A percentile compares a stretch with the other conserved stretches of the same genome.
Conservation (phyloP, 2,113 vertebrate species). For the Dryoscopus gambensis region DNA sequence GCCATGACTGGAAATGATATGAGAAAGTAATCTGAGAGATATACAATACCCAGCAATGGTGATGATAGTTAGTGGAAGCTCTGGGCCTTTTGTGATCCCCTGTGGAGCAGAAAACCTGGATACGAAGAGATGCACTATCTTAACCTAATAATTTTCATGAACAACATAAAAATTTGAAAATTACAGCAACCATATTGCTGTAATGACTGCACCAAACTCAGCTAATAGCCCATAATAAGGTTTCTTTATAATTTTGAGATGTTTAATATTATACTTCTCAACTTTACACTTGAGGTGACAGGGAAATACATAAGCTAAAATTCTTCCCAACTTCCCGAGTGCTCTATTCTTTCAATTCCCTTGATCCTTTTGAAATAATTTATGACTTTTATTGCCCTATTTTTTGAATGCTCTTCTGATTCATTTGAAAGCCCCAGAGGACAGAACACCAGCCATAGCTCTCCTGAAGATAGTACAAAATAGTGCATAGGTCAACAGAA, state of each 20-base stretch:
- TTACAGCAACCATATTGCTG: not conserved
- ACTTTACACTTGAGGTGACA: not conserved
- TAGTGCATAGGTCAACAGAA: conserved; percentile 13
- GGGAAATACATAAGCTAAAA: not conserved
- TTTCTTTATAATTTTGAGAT: not conserved
- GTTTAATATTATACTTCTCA: not conserved
- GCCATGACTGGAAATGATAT: not conserved
- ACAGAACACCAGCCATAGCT: not conserved
- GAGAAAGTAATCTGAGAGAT: not conserved
- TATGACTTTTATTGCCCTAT: conserved; percentile 28
- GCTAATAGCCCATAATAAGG: not conserved
- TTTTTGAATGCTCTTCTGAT: not conserved
- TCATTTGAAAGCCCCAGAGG: not conserved
- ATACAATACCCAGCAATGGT: not conserved
- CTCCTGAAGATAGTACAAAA: not conserved
- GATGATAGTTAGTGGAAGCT: not conserved
- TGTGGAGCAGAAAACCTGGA: not conserved
- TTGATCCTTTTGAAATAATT: conserved; percentile 9
- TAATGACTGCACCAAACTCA: not conserved
- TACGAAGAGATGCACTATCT: not conserved
- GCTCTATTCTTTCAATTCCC: not conserved
- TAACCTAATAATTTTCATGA: not conserved
- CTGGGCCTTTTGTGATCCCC: not conserved
- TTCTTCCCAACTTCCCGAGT: not conserved
- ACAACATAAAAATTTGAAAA: not conserved